Evolutionary conservation across 2,888 invertebrate genomes (phyloP).

Genomic region (Aphidius colemani): DNA sequence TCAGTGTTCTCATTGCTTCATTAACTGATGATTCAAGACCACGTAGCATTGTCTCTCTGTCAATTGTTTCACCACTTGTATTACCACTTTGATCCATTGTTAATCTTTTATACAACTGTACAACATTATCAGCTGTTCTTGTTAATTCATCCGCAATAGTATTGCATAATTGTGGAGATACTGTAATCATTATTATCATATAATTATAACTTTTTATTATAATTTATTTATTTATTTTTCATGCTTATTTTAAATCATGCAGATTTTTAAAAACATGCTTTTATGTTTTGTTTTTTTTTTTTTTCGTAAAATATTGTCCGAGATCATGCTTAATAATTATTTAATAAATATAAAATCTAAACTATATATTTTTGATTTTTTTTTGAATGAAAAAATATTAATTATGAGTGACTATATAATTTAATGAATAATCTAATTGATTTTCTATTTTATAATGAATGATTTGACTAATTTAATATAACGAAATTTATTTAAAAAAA

Average conservation of each 20-base stretch:
- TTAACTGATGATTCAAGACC: constrained; percentile 58
- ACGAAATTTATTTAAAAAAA: constrained; percentile 29
- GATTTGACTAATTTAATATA: constrained; percentile 14
- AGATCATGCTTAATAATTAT: constrained; percentile 47
- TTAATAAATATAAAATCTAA: constrained; percentile 23
- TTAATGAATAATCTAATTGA: not conserved
- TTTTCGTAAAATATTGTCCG: constrained; percentile 48
- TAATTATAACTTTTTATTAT: not conserved
- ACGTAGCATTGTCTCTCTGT: constrained; percentile 61
- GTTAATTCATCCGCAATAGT: constrained; percentile 70
- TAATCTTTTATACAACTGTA: constrained; percentile 71
- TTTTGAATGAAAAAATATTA: not conserved
- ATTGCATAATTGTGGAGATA: constrained; percentile 68
- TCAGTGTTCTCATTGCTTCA: constrained; percentile 59
- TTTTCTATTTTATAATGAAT: not conserved
- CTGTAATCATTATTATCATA: constrained; percentile 52
- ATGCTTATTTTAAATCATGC: constrained; percentile 36
- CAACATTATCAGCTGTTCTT: constrained; percentile 72
- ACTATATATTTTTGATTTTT: not conserved
- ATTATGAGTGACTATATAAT: not conserved
- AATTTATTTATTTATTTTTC: constrained; percentile 4
- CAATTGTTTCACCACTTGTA: constrained; percentile 45
- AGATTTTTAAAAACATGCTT: constrained; percentile 37
- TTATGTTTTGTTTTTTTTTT: too few relatives aligned
- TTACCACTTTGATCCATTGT: constrained; percentile 62